These are phyloP conservation scores for Platynereis dumerilii DNA, from an alignment of 2,888 invertebrate genomes.

Conservation along the genomic window DNA sequence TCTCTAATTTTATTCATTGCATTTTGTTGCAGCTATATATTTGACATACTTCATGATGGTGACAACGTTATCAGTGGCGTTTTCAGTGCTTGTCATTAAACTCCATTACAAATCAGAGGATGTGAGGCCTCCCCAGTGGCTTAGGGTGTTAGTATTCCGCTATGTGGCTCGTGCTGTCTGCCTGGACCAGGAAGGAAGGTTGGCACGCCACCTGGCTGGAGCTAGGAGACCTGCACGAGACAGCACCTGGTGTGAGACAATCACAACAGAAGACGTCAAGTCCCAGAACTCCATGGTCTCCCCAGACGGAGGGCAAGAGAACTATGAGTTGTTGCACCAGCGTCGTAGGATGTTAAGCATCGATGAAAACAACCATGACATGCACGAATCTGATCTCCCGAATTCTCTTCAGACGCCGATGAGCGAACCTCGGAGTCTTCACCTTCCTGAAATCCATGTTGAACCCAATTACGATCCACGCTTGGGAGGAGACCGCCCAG, in stretches of 20 bases:
- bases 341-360: background rate
- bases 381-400: background rate
- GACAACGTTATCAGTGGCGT: conserved; percentile 7
- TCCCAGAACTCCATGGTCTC: background rate
- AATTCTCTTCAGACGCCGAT: background rate
- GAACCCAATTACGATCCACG: background rate
- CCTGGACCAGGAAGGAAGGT: background rate
- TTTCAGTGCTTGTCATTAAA: conserved; percentile 11
- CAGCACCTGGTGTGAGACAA: conserved; percentile 4
- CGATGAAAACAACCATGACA: background rate
- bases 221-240: background rate
- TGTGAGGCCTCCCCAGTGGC: conserved; percentile 12
- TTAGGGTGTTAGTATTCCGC: background rate
- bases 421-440: background rate
- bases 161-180: conserved; percentile 4
- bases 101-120: conserved; percentile 4
- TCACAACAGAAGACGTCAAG: conserved; percentile 6
- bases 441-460: background rate
- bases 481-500: background rate
- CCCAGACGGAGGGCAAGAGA: conserved; percentile 5
- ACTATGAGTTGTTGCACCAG: conserved; percentile 3
- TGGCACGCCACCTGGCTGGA: background rate
- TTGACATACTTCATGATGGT: conserved; percentile 19
- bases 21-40: conserved; percentile 8
- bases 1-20: too few relatives aligned